Conservation (phyloP, 2,797 vertebrate species). For the Brotogeris chrysoptera region DNA sequence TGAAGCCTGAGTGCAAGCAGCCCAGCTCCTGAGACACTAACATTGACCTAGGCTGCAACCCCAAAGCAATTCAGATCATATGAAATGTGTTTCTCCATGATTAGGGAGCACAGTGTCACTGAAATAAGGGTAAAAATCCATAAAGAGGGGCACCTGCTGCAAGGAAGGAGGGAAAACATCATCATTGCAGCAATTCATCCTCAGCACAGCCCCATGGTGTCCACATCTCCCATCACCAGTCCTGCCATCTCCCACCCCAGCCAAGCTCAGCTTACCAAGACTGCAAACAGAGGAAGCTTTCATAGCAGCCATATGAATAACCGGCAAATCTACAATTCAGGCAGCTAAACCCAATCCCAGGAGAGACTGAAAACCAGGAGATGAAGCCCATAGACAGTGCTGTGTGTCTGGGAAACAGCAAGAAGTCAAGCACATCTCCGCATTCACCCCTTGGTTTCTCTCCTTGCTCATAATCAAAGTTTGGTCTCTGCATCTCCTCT, state of each 20-base stretch:
- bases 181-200: not conserved
- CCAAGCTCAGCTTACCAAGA: not conserved
- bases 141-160: not conserved
- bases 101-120: not conserved
- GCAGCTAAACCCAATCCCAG: not conserved
- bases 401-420: not conserved
- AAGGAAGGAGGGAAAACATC: not conserved
- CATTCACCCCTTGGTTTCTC: not conserved
- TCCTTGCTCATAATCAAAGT: not conserved
- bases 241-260: not conserved
- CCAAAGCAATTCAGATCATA: not conserved
- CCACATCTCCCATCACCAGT: accelerated
- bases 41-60: not conserved
- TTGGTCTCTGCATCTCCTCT: not conserved
- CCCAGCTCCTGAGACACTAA: not conserved
- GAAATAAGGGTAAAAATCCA: not conserved
- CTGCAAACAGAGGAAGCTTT: not conserved
- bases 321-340: not conserved
- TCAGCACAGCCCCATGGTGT: not conserved
- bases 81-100: not conserved
- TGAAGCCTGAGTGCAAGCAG: not conserved
- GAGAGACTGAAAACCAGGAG: not conserved
- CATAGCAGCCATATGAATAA: not conserved
- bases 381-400: not conserved
- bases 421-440: not conserved